Evolutionary conservation across 2,888 invertebrate genomes (phyloP).

Genomic region (Melieria crassipennis): DNA sequence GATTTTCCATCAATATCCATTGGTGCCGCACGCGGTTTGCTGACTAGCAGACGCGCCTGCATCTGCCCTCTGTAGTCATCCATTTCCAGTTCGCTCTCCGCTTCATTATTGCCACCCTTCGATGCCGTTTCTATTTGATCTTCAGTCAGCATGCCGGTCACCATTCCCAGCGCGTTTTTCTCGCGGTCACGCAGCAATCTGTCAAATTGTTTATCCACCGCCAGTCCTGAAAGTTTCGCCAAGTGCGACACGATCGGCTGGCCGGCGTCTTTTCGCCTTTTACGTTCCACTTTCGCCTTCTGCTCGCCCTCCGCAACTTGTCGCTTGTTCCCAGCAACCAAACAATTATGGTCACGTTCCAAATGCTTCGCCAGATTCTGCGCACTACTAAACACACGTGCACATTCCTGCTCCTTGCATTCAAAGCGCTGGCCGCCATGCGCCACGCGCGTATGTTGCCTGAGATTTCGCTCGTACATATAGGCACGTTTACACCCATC

Average conservation of each 20-base stretch:
- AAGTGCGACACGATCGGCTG: slow-evolving; percentile 51
- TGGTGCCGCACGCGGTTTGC: not conserved
- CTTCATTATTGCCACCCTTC: slow-evolving; percentile 16
- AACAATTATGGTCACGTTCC: slow-evolving; percentile 45
- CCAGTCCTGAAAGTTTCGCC: slow-evolving; percentile 52
- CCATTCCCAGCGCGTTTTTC: slow-evolving; percentile 43
- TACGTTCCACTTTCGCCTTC: slow-evolving; percentile 40
- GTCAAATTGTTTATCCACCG: slow-evolving; percentile 51
- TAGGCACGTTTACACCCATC: slow-evolving; percentile 66
- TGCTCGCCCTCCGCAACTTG: slow-evolving; percentile 1
- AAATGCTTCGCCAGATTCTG: slow-evolving; percentile 55
- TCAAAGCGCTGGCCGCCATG: slow-evolving; percentile 68
- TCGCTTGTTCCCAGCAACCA: not conserved
- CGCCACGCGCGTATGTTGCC: slow-evolving; percentile 68
- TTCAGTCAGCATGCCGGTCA: slow-evolving; percentile 34
- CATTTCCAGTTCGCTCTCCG: not conserved
- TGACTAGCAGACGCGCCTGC: too few species aligned
- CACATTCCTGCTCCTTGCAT: slow-evolving; percentile 62
- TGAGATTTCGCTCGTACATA: slow-evolving; percentile 69
- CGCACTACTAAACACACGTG: slow-evolving; percentile 52
- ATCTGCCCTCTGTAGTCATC: not conserved
- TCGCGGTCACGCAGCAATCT: slow-evolving; percentile 50
- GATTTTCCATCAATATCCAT: not conserved
- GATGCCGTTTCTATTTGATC: slow-evolving; percentile 22
- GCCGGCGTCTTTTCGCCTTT: slow-evolving; percentile 59